Percentiles rank a stretch among this genome's conserved stretches.
phyloP scores from a whole-genome alignment of 2,888 invertebrate genomes.

The Drosophila vallismaia region DNA sequence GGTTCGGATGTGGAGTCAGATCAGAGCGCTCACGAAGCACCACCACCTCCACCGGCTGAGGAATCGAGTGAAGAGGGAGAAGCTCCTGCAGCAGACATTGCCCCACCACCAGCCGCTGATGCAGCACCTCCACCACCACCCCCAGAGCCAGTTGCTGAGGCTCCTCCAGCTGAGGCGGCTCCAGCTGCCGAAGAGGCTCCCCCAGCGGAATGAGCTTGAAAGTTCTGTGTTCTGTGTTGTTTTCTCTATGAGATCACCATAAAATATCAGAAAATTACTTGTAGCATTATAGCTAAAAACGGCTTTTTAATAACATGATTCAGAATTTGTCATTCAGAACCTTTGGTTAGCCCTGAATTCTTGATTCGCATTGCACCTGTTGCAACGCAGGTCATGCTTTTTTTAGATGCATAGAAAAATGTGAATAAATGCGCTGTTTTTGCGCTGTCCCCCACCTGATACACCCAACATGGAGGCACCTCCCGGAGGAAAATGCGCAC shows the following conservation, averaged over 20 bases:
- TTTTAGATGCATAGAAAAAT: slow-evolving; percentile 41
- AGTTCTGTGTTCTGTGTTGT: neutral
- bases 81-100: slow-evolving; percentile 10
- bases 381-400: slow-evolving; percentile 46
- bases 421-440: slow-evolving; percentile 27
- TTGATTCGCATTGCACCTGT: slow-evolving; percentile 52
- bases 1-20: slow-evolving; percentile 40
- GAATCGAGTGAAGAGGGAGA: slow-evolving; percentile 16
- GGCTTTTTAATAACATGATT: neutral
- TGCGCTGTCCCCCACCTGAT: slow-evolving; percentile 6
- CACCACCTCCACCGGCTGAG: neutral
- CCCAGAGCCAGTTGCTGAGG: slow-evolving; percentile 4
- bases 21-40: slow-evolving; percentile 5
- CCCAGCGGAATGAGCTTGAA: slow-evolving; percentile 3
- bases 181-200: slow-evolving; percentile 9
- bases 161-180: slow-evolving; percentile 11
- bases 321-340: slow-evolving; percentile 1
- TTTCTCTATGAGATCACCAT: neutral
- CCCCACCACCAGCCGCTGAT: neutral
- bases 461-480: slow-evolving; percentile 3
- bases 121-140: slow-evolving; percentile 6
- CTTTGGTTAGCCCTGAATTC: neutral
- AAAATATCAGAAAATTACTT: neutral
- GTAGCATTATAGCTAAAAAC: neutral
- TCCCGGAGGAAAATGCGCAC: slow-evolving; percentile 38